phyloP scores from a whole-genome alignment of 2,888 invertebrate species.

The Amblyjoppa fuscipennis region DNA sequence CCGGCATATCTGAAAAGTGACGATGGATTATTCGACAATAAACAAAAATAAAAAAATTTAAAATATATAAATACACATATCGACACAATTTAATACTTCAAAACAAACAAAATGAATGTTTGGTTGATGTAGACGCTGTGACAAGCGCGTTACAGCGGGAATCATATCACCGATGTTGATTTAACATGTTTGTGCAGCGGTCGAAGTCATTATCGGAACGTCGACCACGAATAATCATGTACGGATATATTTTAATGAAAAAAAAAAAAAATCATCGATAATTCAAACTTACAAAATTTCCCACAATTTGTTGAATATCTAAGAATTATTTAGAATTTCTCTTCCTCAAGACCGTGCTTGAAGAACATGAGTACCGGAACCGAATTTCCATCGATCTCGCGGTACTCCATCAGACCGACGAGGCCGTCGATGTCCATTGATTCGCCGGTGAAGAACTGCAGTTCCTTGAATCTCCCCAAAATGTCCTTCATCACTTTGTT shows the following conservation, averaged over 20 bases:
- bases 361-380: constrained; percentile 97
- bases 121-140: constrained; percentile 75
- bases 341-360: constrained; percentile 97
- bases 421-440: constrained; percentile 97
- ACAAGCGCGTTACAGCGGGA: constrained; percentile 73
- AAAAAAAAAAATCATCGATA: neutral
- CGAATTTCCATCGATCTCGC: constrained; percentile 93
- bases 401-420: constrained; percentile 97
- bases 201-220: constrained; percentile 70
- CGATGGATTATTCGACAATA: neutral
- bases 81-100: constrained; percentile 10
- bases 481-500: constrained; percentile 97
- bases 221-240: constrained; percentile 74
- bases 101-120: constrained; percentile 67
- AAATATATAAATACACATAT: neutral
- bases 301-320: constrained; percentile 81
- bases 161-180: constrained; percentile 76
- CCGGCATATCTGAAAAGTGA: constrained; percentile 79
- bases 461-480: constrained; percentile 95
- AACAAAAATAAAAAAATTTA: neutral
- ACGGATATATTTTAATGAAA: neutral
- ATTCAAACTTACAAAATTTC: constrained; percentile 81
- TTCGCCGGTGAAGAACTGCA: constrained; percentile 97
- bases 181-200: constrained; percentile 81
- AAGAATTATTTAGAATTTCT: constrained; percentile 92